These are phyloP conservation scores for Chrysolophus pictus DNA, from an alignment of 2,797 vertebrate genomes.

Conservation along the genomic window DNA sequence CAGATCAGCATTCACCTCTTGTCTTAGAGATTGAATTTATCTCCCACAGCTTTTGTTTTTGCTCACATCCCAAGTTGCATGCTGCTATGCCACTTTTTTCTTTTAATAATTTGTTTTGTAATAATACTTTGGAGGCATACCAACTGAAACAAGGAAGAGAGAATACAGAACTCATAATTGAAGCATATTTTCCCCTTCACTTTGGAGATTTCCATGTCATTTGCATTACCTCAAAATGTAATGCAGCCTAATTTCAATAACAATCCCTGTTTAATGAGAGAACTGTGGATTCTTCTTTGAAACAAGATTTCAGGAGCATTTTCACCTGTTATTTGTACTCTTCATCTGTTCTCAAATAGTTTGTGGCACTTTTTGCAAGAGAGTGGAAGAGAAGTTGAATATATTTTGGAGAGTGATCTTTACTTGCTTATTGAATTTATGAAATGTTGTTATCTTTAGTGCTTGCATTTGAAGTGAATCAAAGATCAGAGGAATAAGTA, in stretches of 20 bases:
- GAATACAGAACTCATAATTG: constrained; percentile 10
- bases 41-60: constrained; percentile 48
- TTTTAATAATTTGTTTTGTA: constrained; percentile 32
- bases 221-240: constrained; percentile 1
- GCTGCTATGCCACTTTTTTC: constrained; percentile 21
- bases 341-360: neutral
- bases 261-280: neutral
- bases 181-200: neutral
- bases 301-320: neutral
- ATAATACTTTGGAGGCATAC: constrained; percentile 15
- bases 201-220: neutral
- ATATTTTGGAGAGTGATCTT: neutral
- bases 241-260: constrained; percentile 6
- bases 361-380: neutral
- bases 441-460: neutral
- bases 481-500: neutral
- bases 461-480: neutral
- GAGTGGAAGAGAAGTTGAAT: neutral
- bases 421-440: neutral
- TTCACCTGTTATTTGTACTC: neutral
- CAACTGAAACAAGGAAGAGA: neutral
- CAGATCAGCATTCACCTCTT: constrained; percentile 14
- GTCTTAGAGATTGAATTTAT: constrained; percentile 35
- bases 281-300: neutral
- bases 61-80: neutral